phyloP scores from a whole-genome alignment of 2,797 vertebrate genomes.

The Oryzias dopingdopingensis region DNA sequence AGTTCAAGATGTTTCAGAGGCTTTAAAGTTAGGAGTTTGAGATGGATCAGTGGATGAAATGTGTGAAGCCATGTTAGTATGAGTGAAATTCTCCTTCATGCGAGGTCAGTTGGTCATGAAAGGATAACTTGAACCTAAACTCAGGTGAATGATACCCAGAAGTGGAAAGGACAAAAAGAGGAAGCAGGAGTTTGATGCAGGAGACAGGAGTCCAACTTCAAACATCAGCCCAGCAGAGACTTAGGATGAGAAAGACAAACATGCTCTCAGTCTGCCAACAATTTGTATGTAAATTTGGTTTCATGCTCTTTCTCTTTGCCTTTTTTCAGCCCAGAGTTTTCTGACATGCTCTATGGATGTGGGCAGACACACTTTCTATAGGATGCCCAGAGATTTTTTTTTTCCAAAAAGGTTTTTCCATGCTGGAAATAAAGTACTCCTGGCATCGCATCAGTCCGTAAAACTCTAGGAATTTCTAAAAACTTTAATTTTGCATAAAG shows the following conservation, averaged over 20 bases:
- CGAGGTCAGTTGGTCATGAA: slow-evolving; percentile 55
- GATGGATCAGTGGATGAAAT: slow-evolving; percentile 11
- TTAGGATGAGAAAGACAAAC: slow-evolving; percentile 26
- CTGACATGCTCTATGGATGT: slow-evolving; percentile 38
- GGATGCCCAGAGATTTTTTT: slow-evolving; percentile 28
- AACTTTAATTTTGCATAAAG: not conserved
- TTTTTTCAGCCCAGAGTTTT: slow-evolving; percentile 3
- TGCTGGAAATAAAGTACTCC: slow-evolving; percentile 50
- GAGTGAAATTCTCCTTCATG: slow-evolving; percentile 58
- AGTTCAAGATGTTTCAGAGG: slow-evolving; percentile 43
- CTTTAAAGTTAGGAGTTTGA: slow-evolving; percentile 4
- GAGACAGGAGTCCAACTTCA: slow-evolving; percentile 24
- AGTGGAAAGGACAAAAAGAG: not conserved
- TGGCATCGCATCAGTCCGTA: slow-evolving; percentile 24
- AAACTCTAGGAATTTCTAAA: not conserved
- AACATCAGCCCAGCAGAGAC: slow-evolving; percentile 41
- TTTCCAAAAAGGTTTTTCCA: slow-evolving; percentile 51
- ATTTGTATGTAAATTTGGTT: not conserved
- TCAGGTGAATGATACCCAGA: slow-evolving; percentile 29
- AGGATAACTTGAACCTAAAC: slow-evolving; percentile 54
- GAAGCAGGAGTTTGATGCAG: slow-evolving; percentile 17
- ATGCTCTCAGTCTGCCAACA: slow-evolving; percentile 24
- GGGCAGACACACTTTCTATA: slow-evolving; percentile 9
- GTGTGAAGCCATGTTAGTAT: slow-evolving; percentile 57
- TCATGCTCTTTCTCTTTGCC: not conserved